A percentile compares a stretch with the other conserved stretches of the same genome.
These are phyloP conservation scores for Danio choprae DNA, from an alignment of 2,797 vertebrate species.

Conservation along the genomic window DNA sequence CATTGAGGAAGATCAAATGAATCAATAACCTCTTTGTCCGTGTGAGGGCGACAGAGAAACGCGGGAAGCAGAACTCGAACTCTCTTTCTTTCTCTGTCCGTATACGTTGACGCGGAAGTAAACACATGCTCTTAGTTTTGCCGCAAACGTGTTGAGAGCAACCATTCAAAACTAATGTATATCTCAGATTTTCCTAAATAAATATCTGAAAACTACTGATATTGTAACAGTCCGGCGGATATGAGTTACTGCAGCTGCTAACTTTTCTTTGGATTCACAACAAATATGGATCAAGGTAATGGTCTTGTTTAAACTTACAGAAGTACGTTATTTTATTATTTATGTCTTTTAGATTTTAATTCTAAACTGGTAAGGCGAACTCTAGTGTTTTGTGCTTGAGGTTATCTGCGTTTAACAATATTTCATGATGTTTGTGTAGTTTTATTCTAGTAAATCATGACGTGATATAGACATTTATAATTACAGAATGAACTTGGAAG, in stretches of 20 bases:
- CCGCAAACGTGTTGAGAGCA: background rate
- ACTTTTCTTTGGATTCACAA: background rate
- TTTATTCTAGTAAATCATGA: background rate
- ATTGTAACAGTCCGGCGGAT: background rate
- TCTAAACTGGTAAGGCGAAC: background rate
- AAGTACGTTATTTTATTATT: no score
- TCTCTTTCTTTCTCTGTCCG: constrained; percentile 13
- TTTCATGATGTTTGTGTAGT: background rate
- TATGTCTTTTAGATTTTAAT: background rate
- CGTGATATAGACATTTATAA: background rate
- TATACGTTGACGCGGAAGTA: constrained; percentile 42
- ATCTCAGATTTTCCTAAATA: background rate
- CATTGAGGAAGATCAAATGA: background rate
- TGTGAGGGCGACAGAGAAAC: constrained; percentile 32
- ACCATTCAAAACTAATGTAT: background rate
- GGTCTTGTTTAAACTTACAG: background rate
- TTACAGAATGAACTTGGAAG: background rate
- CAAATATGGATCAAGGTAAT: constrained; percentile 71
- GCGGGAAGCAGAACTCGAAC: background rate
- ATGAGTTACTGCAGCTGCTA: background rate
- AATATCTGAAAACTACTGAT: background rate
- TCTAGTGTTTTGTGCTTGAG: background rate
- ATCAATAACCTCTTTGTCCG: background rate
- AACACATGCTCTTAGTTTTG: background rate
- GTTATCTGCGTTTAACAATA: background rate